Conservation (phyloP, 1,140 invertebrate species). For the Euura lappo region DNA sequence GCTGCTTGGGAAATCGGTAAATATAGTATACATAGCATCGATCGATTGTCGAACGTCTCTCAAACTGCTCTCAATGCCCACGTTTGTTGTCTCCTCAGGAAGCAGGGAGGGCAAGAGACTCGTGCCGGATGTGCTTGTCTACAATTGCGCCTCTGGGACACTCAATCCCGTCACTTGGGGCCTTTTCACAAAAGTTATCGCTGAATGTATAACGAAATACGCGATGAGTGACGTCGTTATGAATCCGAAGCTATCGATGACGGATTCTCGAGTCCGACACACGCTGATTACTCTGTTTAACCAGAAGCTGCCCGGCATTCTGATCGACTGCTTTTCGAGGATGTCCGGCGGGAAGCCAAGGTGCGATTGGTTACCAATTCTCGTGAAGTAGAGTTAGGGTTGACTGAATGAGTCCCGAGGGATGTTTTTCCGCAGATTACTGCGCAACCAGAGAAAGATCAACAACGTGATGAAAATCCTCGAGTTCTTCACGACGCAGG, state of each 20-base stretch:
- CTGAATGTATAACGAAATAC: constrained; percentile 69
- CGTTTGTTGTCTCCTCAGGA: not conserved
- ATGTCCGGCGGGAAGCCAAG: constrained; percentile 75
- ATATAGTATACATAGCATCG: constrained; percentile 62
- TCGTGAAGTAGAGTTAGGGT: not conserved
- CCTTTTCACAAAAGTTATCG: constrained; percentile 69
- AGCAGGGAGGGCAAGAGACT: constrained; percentile 40
- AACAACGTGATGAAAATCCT: constrained; percentile 75
- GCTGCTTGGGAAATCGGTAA: too few species aligned
- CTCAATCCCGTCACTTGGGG: constrained; percentile 76
- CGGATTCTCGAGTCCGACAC: constrained; percentile 71
- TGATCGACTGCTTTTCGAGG: constrained; percentile 72
- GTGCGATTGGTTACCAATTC: constrained; percentile 56
- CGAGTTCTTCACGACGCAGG: constrained; percentile 82
- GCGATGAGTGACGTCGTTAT: constrained; percentile 79
- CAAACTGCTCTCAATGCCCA: too few species aligned
- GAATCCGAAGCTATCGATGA: constrained; percentile 79
- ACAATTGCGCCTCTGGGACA: constrained; percentile 67
- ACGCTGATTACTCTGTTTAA: constrained; percentile 71
- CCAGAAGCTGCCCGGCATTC: constrained; percentile 75
- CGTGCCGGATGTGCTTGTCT: constrained; percentile 53
- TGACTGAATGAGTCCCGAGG: not conserved
- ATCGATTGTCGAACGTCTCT: too few species aligned
- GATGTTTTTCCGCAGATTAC: constrained; percentile 64
- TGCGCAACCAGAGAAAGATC: constrained; percentile 78